Conservation (phyloP, 2,888 invertebrate genomes). For the Hirtodrosophila confusa region DNA sequence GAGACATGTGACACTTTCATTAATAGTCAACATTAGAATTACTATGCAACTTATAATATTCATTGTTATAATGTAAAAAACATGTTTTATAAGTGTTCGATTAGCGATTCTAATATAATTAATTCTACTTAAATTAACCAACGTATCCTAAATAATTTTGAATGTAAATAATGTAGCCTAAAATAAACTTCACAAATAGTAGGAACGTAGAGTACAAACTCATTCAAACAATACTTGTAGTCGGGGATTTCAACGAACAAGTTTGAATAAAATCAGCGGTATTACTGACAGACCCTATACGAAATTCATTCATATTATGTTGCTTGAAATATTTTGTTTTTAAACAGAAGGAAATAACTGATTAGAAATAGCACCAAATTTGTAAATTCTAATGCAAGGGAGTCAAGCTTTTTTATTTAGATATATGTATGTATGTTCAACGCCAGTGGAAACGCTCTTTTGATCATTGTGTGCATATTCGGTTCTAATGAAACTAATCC, state of each 20-base stretch:
- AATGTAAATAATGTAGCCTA: constrained; percentile 60
- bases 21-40: constrained; percentile 59
- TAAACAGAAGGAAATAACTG: no score
- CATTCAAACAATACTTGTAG: constrained; percentile 8
- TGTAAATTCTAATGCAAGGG: no score
- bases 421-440: no score
- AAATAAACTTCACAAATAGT: constrained; percentile 29
- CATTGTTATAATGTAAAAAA: constrained; percentile 57
- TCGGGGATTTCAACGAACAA: constrained; percentile 23
- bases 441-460: no score
- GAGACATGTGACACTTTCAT: constrained; percentile 47
- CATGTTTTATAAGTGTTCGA: constrained; percentile 44
- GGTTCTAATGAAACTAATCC: no score
- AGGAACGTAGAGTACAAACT: constrained; percentile 69
- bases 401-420: no score
- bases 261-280: not conserved
- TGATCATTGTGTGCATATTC: no score
- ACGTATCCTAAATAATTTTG: constrained; percentile 42
- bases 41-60: constrained; percentile 63
- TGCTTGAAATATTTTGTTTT: not conserved
- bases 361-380: no score
- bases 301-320: not conserved
- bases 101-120: constrained; percentile 10
- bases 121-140: constrained; percentile 23
- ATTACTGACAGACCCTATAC: no score